A percentile compares a stretch with the other conserved stretches of the same genome.
Conservation (phyloP, 2,113 vertebrate genomes). For the Seriola quinqueradiata region DNA sequence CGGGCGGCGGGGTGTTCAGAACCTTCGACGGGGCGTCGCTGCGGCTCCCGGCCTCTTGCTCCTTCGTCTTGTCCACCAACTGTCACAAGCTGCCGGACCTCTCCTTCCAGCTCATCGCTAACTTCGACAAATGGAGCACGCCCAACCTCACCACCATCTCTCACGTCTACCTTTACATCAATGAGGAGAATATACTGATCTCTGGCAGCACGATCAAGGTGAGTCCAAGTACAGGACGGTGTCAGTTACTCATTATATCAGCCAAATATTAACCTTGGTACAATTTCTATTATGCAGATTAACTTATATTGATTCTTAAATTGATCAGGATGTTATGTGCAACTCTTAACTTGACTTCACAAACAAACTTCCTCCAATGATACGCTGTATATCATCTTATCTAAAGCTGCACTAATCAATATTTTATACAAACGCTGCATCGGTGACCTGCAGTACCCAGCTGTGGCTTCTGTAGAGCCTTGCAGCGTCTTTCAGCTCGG, state of each 20-base stretch:
- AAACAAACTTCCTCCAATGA: too few species aligned
- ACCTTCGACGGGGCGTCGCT: slow-evolving; percentile 97
- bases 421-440: too few species aligned
- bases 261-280: background rate
- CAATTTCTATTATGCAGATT: too few species aligned
- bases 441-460: too few species aligned
- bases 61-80: slow-evolving; percentile 97
- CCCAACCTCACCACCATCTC: slow-evolving; percentile 98
- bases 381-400: too few species aligned
- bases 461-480: too few species aligned
- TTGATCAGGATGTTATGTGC: too few species aligned
- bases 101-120: slow-evolving; percentile 99
- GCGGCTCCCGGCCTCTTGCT: slow-evolving; percentile 95
- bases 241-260: background rate
- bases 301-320: too few species aligned
- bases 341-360: too few species aligned
- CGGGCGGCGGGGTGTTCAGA: slow-evolving; percentile 94
- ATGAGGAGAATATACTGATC: slow-evolving; percentile 98
- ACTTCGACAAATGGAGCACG: slow-evolving; percentile 97
- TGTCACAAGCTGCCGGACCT: slow-evolving; percentile 97
- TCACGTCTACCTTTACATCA: slow-evolving; percentile 97
- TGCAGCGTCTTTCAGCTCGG: too few species aligned
- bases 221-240: background rate
- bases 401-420: too few species aligned
- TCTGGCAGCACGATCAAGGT: slow-evolving; percentile 96